Evolutionary conservation across 1,140 invertebrate genomes (phyloP), one percentile per base, ranked within the genome.

Genomic region (Macrotrachela quadricornifera): DNA sequence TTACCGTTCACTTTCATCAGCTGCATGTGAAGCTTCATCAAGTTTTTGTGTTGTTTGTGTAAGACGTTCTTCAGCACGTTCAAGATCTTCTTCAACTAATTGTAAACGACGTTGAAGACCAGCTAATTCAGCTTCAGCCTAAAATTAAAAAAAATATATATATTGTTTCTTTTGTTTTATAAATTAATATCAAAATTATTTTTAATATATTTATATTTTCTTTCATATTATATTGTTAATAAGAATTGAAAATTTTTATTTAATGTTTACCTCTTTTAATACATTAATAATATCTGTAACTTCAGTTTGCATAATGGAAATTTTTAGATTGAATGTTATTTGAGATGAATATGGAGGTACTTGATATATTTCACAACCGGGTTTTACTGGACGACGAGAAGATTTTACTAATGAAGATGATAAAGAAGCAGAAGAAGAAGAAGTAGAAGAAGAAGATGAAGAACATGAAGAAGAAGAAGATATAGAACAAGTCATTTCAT

Each of bases 1-100:
- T 30, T 30, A 97, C 92, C 92, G 86, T 83, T 97, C 91, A 68
- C 86, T 92, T 75, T 97, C 92, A 79, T 97, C 92, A 65, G 91
- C 91, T 63, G 88, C 85, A 73, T 94, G 86, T 60, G 88, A 92
- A 61, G 92, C 92, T 77, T 97, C 90, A 59, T 94, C 86, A 68
- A 97, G 76, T 76, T 96, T 97, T 66, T 82, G 80, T 63, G 88
- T 88, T 70, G 90, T 88, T 59, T 85, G 86, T 65, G 85, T 83
- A 62, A 96, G 76, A 73, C 91, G 81, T 71, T 94, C 87, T 72
- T 96, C 91, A 57, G 90, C 92, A 74, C 90, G 80, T 72, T 96
- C 91, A 62, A 95, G 77, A 73, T 97, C 91, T 72, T 96, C 91
- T 76, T 97, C 91, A 71, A 96, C 75, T 65, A 97, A 78, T 73